Evolutionary conservation across 2,888 invertebrate species (phyloP), one percentile per base, ranked within the genome.

Genomic region (Dicyrtoma fusca): DNA sequence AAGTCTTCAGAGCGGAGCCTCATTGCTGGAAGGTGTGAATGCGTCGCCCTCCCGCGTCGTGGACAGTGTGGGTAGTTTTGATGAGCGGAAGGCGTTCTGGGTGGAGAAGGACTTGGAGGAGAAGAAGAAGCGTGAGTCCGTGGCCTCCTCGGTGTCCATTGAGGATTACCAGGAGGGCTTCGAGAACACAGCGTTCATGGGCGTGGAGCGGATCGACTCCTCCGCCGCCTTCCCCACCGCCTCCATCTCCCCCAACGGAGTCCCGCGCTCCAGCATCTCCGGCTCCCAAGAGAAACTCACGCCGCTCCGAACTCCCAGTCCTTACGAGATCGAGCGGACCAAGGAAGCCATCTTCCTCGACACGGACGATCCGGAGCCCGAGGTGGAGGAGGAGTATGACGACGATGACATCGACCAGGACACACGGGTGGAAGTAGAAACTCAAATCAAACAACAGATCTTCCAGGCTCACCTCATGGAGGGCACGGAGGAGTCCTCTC

Each of bases 111-210:
- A 80, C 63, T 73, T 75, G 3, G 80, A 78, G 66, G 80, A 80
- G 68, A 73, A 70, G 26, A 77, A 77, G 55, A 80, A 80, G 53
- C 14, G 72, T 17, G 80, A 80, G 26, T 77, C 77, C 6, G 74
- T 80, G 6, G 74, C 78, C 3, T 77, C 77, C 11, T 69, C 69
- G 5, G n/a, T 51, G 11, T 69, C 69, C 14, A 63, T 71, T 51
- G 73, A 76, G 23, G 79, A 79, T 64, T 77, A 79, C 47, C 78
- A 78, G n/a, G 78, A 83, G 78, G 83, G 83, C 17, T 84, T 83
- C 81, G 84, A 84, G 74, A 85, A 84, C 75, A 82, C 82, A 73
- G 84, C 80, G 2, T 84, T 84, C 81, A 82, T 82, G 25, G 83
- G 83, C 57, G 81, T 71, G 13, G 85, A 85, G 72, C 84, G 84